Evolutionary conservation across 2,888 invertebrate species (phyloP).

Genomic region (Anaspis maculata): DNA sequence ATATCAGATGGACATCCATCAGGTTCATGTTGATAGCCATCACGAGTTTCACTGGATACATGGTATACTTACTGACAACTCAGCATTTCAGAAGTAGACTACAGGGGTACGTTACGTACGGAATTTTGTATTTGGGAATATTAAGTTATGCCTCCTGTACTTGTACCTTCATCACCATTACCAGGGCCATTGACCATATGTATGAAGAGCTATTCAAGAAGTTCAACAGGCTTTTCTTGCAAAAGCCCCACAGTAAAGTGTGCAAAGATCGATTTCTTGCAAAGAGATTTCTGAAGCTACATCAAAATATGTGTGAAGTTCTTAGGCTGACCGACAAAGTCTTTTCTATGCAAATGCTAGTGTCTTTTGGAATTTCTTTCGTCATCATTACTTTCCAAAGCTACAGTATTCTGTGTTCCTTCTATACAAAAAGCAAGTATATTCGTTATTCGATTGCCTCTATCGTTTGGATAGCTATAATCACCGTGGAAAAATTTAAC

Average conservation of each 20-base stretch:
- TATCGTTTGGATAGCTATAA: conserved; percentile 5
- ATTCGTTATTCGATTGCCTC: conserved; percentile 4
- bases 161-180: conserved; percentile 6
- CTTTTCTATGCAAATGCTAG: conserved; percentile 3
- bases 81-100: conserved; percentile 2
- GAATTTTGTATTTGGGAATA: conserved; percentile 5
- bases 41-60: conserved; percentile 2
- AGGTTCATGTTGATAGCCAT: neutral
- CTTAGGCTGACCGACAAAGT: conserved; percentile 2
- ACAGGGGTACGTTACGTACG: conserved; percentile 2
- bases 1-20: conserved; percentile 3
- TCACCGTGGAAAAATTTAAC: conserved; percentile 4
- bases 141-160: conserved; percentile 4
- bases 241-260: neutral
- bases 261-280: neutral
- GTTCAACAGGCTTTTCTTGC: conserved; percentile 2
- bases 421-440: conserved; percentile 5
- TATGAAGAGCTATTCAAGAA: conserved; percentile 1
- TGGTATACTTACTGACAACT: conserved; percentile 1
- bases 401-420: conserved; percentile 6
- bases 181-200: conserved; percentile 1
- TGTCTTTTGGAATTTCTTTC: conserved; percentile 6
- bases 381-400: conserved; percentile 6
- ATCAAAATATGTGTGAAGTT: conserved; percentile 4
- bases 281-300: conserved; percentile 4